Percentiles rank a stretch among this genome's conserved stretches.
These are phyloP conservation scores for Campylomormyrus tamandua DNA, from an alignment of 2,113 vertebrate species.

Conservation along the genomic window DNA sequence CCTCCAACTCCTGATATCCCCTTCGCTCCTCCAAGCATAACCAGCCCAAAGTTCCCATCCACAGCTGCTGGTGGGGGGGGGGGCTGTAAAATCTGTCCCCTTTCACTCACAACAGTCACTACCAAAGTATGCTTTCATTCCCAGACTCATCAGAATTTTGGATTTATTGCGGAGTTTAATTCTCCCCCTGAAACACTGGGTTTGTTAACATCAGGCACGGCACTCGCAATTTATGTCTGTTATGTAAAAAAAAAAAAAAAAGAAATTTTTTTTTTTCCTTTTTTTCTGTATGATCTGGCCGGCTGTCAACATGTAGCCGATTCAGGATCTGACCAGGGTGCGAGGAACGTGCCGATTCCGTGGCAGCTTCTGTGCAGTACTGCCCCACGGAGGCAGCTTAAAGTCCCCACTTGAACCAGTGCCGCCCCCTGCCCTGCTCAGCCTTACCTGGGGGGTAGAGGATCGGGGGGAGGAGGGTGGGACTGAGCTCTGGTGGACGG, in stretches of 20 bases:
- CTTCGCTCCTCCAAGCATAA: background rate
- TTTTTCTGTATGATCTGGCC: background rate
- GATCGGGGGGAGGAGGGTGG: conserved; percentile 6
- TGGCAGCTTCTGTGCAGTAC: background rate
- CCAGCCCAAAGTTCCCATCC: background rate
- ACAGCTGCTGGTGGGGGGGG: background rate
- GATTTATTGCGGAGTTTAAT: background rate
- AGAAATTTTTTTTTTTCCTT: background rate
- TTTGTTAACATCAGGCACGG: background rate
- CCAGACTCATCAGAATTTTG: background rate
- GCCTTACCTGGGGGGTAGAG: conserved; percentile 15
- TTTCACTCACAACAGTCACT: background rate
- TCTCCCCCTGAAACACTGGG: background rate
- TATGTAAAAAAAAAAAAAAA: background rate
- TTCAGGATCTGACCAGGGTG: background rate
- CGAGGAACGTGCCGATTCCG: background rate
- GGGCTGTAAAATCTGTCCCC: background rate
- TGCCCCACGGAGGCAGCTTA: background rate
- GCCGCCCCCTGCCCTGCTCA: background rate
- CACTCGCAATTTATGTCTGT: background rate
- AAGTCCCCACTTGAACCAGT: background rate
- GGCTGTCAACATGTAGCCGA: conserved; percentile 14
- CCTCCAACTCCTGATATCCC: background rate
- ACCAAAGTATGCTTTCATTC: background rate
- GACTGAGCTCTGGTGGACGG: conserved; percentile 10